Conservation (phyloP, 2,888 invertebrate genomes). For the Ormia ochracea region DNA sequence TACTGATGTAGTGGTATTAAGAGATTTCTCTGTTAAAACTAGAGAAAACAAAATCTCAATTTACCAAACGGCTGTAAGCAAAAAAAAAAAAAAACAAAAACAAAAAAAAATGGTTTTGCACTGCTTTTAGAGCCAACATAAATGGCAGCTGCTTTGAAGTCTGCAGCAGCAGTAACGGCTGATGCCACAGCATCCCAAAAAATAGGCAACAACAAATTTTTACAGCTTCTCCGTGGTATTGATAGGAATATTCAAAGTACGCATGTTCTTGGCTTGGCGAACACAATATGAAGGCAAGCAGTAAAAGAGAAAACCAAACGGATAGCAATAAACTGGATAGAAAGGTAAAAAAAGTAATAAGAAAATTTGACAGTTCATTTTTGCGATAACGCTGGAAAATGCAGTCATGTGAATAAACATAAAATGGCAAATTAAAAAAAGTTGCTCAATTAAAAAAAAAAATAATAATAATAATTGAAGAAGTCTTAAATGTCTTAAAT, state of each 20-base stretch:
- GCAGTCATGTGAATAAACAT: too few species aligned
- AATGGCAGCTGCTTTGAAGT: not conserved
- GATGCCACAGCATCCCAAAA: conserved; percentile 39
- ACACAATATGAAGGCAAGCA: not conserved
- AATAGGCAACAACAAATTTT: conserved; percentile 11
- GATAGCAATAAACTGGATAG: not conserved
- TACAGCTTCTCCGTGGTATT: conserved; percentile 24
- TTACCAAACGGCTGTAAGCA: not conserved
- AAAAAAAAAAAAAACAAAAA: too few species aligned
- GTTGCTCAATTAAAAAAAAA: too few species aligned
- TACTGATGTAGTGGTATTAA: conserved; percentile 41
- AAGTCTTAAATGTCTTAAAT: too few species aligned
- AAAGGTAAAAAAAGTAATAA: not conserved
- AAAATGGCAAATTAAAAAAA: too few species aligned
- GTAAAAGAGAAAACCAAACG: not conserved
- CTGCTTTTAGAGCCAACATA: conserved; percentile 1
- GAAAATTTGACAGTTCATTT: conserved; percentile 29
- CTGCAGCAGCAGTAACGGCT: conserved; percentile 7
- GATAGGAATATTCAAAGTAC: conserved; percentile 22
- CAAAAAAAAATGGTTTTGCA: too few species aligned
- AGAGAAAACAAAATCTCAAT: conserved; percentile 36
- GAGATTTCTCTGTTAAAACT: conserved; percentile 43
- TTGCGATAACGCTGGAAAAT: not conserved
- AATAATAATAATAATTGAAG: too few species aligned
- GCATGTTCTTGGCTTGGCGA: conserved; percentile 30